Conservation (phyloP, 2,888 invertebrate genomes). For the Monoplex corrugatus region DNA sequence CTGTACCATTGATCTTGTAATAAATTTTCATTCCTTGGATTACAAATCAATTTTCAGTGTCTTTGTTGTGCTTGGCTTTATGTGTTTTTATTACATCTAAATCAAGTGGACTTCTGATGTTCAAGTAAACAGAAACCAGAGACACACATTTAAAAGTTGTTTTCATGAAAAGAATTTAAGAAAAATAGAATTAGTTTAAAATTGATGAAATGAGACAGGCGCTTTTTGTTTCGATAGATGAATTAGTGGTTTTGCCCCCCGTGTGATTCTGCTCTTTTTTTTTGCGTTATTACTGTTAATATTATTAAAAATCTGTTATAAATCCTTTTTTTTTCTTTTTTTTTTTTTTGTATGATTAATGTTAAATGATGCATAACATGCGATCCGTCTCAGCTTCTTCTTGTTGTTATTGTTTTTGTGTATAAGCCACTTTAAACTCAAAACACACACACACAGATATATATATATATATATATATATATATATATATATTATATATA, state of each 20-base stretch:
- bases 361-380: not conserved
- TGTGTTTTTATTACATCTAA: too few species aligned
- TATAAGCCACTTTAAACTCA: not conserved
- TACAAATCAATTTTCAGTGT: too few species aligned
- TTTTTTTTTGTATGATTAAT: not conserved
- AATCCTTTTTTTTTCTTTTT: not conserved
- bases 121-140: too few species aligned
- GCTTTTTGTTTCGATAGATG: not conserved
- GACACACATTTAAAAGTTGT: too few species aligned
- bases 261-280: not conserved
- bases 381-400: not conserved
- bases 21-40: too few species aligned
- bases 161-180: too few species aligned
- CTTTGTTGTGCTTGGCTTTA: too few species aligned
- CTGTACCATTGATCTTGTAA: too few species aligned
- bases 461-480: not conserved
- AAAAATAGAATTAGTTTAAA: too few species aligned
- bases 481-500: not conserved
- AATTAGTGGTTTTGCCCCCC: not conserved
- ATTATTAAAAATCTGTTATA: not conserved
- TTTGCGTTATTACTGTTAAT: not conserved
- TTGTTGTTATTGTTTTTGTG: not conserved
- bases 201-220: too few species aligned
- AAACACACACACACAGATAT: not conserved
- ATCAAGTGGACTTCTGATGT: too few species aligned